These are phyloP conservation scores for Apamea sordens DNA, from an alignment of 2,888 invertebrate species.

Conservation along the genomic window DNA sequence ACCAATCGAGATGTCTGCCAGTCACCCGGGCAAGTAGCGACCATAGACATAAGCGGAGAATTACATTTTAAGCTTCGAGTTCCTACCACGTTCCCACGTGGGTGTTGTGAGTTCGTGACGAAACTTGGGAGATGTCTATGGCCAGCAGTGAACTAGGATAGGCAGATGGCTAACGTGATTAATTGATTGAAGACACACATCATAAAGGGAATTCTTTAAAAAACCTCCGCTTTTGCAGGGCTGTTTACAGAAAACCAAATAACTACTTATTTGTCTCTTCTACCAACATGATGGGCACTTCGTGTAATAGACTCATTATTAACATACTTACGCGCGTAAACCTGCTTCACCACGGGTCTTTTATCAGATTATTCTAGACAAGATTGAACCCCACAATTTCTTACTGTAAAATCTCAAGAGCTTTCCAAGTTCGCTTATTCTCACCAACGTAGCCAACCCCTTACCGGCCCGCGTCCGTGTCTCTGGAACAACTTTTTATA, in stretches of 20 bases:
- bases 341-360: background rate
- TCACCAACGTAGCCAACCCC: conserved; percentile 43
- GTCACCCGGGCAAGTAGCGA: conserved; percentile 66
- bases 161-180: background rate
- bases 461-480: conserved; percentile 67
- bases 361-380: background rate
- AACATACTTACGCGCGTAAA: background rate
- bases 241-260: background rate
- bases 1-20: conserved; percentile 79
- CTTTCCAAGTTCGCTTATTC: conserved; percentile 47
- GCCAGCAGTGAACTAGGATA: too few relatives aligned
- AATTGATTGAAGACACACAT: too few relatives aligned
- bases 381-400: background rate
- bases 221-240: background rate
- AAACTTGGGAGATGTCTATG: background rate
- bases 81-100: background rate
- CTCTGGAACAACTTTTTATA: conserved; percentile 84
- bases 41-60: conserved; percentile 51
- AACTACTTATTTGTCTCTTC: background rate
- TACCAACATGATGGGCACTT: background rate
- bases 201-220: background rate
- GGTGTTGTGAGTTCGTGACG: background rate
- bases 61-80: background rate
- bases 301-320: background rate
- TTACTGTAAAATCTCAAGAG: conserved; percentile 1